A percentile compares a stretch with the other conserved stretches of the same genome.
Evolutionary conservation across 2,113 vertebrate genomes (phyloP).

Genomic region (Origma solitaria): DNA sequence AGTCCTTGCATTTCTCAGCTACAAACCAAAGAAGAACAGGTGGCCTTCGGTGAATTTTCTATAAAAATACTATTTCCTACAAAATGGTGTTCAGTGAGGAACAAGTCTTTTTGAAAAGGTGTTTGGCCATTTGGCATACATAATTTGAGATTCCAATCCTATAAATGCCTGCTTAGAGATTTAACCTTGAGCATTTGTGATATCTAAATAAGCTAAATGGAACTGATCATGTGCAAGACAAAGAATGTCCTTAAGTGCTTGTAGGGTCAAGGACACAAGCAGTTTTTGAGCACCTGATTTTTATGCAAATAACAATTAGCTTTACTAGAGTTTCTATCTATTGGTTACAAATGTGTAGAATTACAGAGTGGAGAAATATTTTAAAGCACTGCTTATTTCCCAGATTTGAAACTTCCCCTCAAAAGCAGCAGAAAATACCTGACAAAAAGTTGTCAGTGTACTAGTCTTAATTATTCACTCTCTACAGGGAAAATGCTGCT

Average conservation of each 20-base stretch:
- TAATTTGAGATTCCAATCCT: not conserved
- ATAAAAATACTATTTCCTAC: not conserved
- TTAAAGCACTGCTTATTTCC: not conserved
- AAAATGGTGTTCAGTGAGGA: not conserved
- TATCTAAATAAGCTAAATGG: not conserved
- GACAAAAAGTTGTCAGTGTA: not conserved
- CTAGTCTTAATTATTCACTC: conserved; percentile 26
- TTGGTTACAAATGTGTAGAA: not conserved
- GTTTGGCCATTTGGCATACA: not conserved
- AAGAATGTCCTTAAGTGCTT: not conserved
- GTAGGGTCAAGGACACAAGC: not conserved
- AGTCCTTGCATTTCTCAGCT: not conserved
- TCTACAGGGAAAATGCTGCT: not conserved
- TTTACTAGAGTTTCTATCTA: not conserved
- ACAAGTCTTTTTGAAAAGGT: not conserved
- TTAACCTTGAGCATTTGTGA: not conserved
- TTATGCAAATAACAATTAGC: not conserved
- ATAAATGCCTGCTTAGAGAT: not conserved
- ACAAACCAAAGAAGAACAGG: not conserved
- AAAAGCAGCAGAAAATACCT: not conserved
- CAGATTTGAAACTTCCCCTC: not conserved
- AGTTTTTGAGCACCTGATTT: not conserved
- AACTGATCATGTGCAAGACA: not conserved
- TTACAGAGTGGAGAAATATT: not conserved
- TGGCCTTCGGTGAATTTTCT: not conserved